These are phyloP conservation scores for Eupeodes latifasciatus DNA, from an alignment of 2,888 invertebrate genomes.

Conservation along the genomic window DNA sequence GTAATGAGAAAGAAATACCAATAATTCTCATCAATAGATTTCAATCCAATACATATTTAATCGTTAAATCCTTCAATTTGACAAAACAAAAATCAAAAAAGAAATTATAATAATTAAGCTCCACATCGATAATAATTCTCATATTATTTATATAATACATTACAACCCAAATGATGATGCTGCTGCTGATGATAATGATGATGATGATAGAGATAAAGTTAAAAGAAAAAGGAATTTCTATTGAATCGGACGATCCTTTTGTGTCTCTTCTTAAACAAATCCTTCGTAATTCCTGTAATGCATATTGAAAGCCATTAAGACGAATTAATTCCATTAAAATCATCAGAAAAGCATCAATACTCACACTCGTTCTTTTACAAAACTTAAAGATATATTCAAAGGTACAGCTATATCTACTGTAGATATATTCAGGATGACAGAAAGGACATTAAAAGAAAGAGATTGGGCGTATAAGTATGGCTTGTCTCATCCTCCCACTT, in stretches of 20 bases:
- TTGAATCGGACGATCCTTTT: too few species aligned
- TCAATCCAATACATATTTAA: background rate
- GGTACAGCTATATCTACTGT: background rate
- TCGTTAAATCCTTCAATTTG: background rate
- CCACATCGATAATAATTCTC: constrained; percentile 40
- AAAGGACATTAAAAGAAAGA: background rate
- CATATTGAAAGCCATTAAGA: constrained; percentile 70
- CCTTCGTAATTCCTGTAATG: constrained; percentile 59
- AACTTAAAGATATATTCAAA: too few species aligned
- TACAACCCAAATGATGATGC: background rate
- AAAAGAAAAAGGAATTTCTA: too few species aligned
- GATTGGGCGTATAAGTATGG: constrained; percentile 43
- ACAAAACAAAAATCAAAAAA: background rate
- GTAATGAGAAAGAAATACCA: constrained; percentile 12
- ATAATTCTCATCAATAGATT: background rate
- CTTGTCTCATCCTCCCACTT: constrained; percentile 12
- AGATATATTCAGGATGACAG: background rate
- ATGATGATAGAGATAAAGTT: too few species aligned
- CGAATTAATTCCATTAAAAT: constrained; percentile 73
- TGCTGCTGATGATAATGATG: too few species aligned
- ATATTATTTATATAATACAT: background rate
- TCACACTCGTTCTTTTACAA: too few species aligned
- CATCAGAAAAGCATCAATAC: constrained; percentile 48
- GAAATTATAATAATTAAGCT: constrained; percentile 49
- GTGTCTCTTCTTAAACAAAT: constrained; percentile 36